Evolutionary conservation across 2,113 vertebrate species (phyloP).

Genomic region (Poeciliopsis prolifica): DNA sequence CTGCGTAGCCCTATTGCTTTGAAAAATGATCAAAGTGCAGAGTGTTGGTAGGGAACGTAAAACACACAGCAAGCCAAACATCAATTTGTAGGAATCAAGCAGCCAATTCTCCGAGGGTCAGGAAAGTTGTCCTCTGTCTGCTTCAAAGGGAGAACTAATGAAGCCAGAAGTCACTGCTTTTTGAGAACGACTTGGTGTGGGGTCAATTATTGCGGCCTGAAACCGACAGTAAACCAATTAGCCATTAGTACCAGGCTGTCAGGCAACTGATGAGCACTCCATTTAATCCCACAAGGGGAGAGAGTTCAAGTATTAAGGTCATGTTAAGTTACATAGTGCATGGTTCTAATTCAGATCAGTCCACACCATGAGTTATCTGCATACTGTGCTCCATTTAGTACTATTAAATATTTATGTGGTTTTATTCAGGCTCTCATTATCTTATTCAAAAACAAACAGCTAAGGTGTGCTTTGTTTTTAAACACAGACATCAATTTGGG

Average conservation of each 20-base stretch:
- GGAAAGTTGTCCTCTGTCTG: conserved; percentile 58
- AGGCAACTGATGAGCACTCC: conserved; percentile 26
- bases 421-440: too few species aligned
- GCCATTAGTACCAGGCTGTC: conserved; percentile 29
- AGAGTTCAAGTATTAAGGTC: conserved; percentile 20
- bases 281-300: conserved; percentile 15
- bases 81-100: conserved; percentile 78
- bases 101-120: conserved; percentile 68
- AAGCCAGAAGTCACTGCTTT: conserved; percentile 64
- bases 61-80: conserved; percentile 71
- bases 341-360: background rate
- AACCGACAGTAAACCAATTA: conserved; percentile 64
- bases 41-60: conserved; percentile 45
- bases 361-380: too few species aligned
- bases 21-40: conserved; percentile 80
- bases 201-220: conserved; percentile 66
- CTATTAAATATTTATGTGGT: too few species aligned
- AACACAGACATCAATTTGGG: too few species aligned
- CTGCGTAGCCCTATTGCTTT: conserved; percentile 63
- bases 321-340: background rate
- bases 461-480: too few species aligned
- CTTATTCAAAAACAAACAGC: too few species aligned
- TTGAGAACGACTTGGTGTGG: conserved; percentile 41
- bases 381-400: too few species aligned
- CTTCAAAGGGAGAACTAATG: conserved; percentile 74